Percentiles rank a stretch among this genome's conserved stretches.
These are phyloP conservation scores for Heliothis subflexa DNA, from an alignment of 1,140 invertebrate species.

Conservation along the genomic window DNA sequence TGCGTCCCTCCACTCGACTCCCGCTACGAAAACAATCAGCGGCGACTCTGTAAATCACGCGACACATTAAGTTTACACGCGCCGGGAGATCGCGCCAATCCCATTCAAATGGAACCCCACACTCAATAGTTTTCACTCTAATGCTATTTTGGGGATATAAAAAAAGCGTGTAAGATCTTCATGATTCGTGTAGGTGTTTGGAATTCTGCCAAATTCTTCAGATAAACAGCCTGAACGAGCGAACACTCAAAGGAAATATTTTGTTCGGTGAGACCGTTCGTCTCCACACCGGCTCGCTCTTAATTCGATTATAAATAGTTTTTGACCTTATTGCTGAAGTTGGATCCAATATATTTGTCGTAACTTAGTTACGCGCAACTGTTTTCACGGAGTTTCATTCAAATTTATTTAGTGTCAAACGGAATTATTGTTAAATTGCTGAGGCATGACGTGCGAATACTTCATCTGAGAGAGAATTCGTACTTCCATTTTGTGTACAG, in stretches of 20 bases:
- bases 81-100: constrained; percentile 28
- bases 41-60: constrained; percentile 8
- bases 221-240: constrained; percentile 10
- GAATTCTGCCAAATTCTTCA: constrained; percentile 7
- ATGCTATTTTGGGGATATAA: constrained; percentile 25
- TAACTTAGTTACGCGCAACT: constrained; percentile 25
- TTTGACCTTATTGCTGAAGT: constrained; percentile 25
- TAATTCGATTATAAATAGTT: constrained; percentile 42
- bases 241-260: constrained; percentile 17
- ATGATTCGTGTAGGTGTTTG: constrained; percentile 19
- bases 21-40: constrained; percentile 20
- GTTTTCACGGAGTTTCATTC: constrained; percentile 25
- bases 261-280: constrained; percentile 10
- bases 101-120: constrained; percentile 13
- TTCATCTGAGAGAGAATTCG: constrained; percentile 29
- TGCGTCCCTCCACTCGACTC: not conserved
- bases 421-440: constrained; percentile 28
- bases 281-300: not conserved
- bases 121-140: constrained; percentile 32
- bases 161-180: constrained; percentile 21
- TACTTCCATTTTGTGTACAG: constrained; percentile 27
- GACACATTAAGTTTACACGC: constrained; percentile 36
- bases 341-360: constrained; percentile 24
- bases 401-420: constrained; percentile 41
- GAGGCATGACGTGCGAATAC: not conserved